Evolutionary conservation across 2,888 invertebrate genomes (phyloP), one percentile per base, ranked within the genome.

Genomic region (Lochmaea capreae): DNA sequence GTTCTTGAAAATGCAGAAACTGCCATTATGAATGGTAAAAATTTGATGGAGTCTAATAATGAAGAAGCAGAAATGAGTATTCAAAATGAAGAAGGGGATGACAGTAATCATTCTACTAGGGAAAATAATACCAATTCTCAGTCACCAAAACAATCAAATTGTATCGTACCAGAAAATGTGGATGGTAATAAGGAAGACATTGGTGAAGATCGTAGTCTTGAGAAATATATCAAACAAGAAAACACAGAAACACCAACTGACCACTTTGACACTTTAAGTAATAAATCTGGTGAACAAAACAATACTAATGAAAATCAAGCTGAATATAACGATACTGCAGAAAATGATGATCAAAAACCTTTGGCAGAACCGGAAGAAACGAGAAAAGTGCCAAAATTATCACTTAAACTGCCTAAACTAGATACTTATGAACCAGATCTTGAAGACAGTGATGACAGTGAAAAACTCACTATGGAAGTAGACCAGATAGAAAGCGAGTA

Each of bases 301-400:
- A 26, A 14, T 42, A 18, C n/a, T 33, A 62, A 62, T 42, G 62
- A 62, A 16, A 9, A 14, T 39, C 46, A 69, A 39, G 14, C 54
- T 33, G 39, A 46, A 39, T 16, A 22, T 14, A 43, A 49, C 3
- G 8, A 42, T 33, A 10, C 49, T 16, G 18, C 26, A 33, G 46
- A n/a, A 59, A 33, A 62, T 42, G 52, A 67, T 14, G 58, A 67
- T n/a, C 18, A 58, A 46, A 54, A 71, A 59, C 12, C n/a, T 22
- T 11, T 76, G 14, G 79, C 80, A 71, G 82, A 82, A 65, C 81
- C 80, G 12, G 79, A 83, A 67, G 86, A 86, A 70, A 85, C 85
- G 12, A 81, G 87, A 54, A 90, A 90, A 86, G 84, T 92, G 78
- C 93, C 92, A 80, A 93, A 93, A 86, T 87, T 93, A 70, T 93